phyloP scores from a whole-genome alignment of 92 coral and sea anemone genomes.

The Actinernus sp. region DNA sequence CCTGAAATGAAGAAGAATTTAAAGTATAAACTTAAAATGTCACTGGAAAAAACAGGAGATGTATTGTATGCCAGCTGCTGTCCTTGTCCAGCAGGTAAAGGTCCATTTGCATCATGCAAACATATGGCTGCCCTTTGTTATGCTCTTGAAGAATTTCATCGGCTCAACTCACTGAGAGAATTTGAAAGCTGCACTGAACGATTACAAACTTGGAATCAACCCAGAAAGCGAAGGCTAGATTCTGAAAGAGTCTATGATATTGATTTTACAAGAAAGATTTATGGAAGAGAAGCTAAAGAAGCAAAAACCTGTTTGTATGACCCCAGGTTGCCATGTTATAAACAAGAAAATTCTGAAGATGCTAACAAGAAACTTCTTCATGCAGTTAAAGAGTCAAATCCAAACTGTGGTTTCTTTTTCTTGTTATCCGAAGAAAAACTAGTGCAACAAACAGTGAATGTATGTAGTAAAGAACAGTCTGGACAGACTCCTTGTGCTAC shows the following conservation, averaged over 20 bases:
- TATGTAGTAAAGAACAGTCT: no score
- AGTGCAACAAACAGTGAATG: no score
- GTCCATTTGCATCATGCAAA: conserved; percentile 37
- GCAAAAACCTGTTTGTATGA: conserved; percentile 4
- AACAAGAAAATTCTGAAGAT: neutral
- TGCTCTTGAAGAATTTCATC: conserved; percentile 22
- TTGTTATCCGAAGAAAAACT: no score
- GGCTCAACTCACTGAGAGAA: neutral
- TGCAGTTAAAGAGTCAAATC: neutral
- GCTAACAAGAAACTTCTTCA: conserved; percentile 1
- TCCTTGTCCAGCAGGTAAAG: conserved; percentile 45
- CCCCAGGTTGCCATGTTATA: conserved; percentile 7
- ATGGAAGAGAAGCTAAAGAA: neutral
- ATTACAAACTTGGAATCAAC: conserved; percentile 15
- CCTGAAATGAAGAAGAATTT: conserved; percentile 30
- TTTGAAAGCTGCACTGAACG: conserved; percentile 8
- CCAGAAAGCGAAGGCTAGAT: conserved; percentile 7
- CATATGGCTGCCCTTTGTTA: conserved; percentile 32
- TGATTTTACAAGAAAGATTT: conserved; percentile 5
- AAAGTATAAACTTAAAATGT: conserved; percentile 15
- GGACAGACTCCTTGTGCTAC: no score
- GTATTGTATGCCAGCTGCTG: conserved; percentile 12
- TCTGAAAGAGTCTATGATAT: conserved; percentile 3
- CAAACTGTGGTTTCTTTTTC: conserved; percentile 1
- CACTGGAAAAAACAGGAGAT: conserved; percentile 1